Percentiles rank a stretch among this genome's conserved stretches.
Conservation (phyloP, 1,140 invertebrate genomes). For the Bilobella aurantiaca region DNA sequence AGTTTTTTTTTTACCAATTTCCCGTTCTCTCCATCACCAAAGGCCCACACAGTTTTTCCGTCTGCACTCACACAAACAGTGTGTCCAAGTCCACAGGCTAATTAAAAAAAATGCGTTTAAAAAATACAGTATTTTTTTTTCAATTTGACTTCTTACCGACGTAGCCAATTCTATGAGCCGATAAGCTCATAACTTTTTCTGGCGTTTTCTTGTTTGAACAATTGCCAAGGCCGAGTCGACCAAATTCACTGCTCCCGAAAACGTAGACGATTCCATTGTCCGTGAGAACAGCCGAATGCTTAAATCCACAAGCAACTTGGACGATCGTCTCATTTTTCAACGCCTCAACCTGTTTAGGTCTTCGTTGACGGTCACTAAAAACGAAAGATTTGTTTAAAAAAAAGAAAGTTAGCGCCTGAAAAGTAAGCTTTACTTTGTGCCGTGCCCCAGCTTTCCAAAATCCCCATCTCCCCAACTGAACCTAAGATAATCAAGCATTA, state of each 20-base stretch:
- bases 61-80: conserved; percentile 52
- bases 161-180: conserved; percentile 41
- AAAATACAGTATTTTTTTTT: not conserved
- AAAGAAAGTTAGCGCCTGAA: not conserved
- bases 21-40: conserved; percentile 58
- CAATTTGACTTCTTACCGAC: conserved; percentile 27
- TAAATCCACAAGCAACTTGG: conserved; percentile 56
- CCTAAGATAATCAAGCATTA: not conserved
- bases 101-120: conserved; percentile 42
- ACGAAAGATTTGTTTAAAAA: not conserved
- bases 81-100: conserved; percentile 39
- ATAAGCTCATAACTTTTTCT: conserved; percentile 41
- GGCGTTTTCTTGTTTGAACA: conserved; percentile 54
- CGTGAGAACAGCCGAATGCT: conserved; percentile 57
- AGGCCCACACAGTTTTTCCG: conserved; percentile 52
- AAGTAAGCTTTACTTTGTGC: conserved; percentile 37
- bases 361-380: conserved; percentile 49
- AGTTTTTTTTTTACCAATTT: conserved; percentile 39
- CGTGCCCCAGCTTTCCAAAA: conserved; percentile 4
- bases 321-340: conserved; percentile 53
- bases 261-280: conserved; percentile 54
- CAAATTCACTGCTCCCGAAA: conserved; percentile 59
- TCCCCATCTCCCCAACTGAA: conserved; percentile 31
- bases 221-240: conserved; percentile 51
- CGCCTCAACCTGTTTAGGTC: conserved; percentile 56